A percentile compares a stretch with the other conserved stretches of the same genome.
These are phyloP conservation scores for Tokudaia tokunoshimensis DNA, from an alignment of 2,797 vertebrate species.

Conservation along the genomic window DNA sequence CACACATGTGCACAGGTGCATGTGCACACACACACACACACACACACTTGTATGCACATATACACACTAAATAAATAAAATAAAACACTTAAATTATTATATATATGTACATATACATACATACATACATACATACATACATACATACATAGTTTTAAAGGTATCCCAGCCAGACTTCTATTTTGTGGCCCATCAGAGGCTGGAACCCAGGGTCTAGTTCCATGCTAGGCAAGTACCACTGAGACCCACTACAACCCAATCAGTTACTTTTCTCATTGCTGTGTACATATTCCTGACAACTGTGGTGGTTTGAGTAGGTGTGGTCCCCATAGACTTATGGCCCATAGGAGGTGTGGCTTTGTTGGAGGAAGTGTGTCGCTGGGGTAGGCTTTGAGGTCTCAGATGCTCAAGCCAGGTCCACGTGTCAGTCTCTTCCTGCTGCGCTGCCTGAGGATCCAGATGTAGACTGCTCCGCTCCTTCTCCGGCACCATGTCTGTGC, in stretches of 20 bases:
- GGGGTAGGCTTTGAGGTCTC: background rate
- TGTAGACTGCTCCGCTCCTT: background rate
- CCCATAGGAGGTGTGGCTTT: background rate
- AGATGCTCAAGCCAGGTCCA: background rate
- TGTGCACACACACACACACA: background rate
- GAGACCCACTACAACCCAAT: background rate
- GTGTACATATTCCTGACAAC: background rate
- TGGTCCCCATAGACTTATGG: background rate
- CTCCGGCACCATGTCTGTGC: background rate
- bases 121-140: background rate
- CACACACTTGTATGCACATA: background rate
- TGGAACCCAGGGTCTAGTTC: background rate
- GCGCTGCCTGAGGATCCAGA: background rate
- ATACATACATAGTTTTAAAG: background rate
- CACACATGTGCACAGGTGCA: background rate
- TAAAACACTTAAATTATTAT: background rate
- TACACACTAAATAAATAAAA: background rate
- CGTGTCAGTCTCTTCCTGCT: background rate
- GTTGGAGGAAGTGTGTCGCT: background rate
- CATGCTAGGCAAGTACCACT: background rate
- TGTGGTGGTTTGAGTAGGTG: background rate
- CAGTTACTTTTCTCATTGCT: background rate
- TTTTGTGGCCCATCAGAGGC: background rate
- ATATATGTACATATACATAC: background rate
- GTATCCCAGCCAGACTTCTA: background rate